Base-by-base conservation (phyloP, 2,113 vertebrate species). In the Numenius arquata region DNA sequence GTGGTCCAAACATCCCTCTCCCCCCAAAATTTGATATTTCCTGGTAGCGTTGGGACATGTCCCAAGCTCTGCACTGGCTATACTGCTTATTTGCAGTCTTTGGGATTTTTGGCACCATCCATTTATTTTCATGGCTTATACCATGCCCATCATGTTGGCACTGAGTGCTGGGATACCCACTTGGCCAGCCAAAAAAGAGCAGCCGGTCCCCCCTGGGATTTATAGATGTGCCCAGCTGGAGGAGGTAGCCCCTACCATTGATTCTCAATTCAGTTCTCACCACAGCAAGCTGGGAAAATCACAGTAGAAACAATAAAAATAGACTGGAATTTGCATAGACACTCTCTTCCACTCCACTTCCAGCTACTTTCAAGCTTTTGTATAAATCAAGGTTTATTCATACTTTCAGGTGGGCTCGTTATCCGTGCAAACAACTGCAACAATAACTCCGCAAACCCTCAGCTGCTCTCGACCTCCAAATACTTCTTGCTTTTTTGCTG, bases 21-120 rank as follows among this genome's bases (percentile, higher is more conserved):
- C 14, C 20, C 25, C 1, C 1, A 2, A 55, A 72, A 41, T 7
- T 0, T 10, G 8, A 4, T 10, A 34, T 66, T 66, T 89, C 56
- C 36, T 86, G 29, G 29, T 10, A 45, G 40, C 5, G 23, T 0
- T 65, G 45, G 25, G 61, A 26, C 29, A 9, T 32, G 38, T 59
- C 27, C 45, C 55, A 45, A 25, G 25, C 27, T 59, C 40, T 17
- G 11, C 12, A 14, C 1, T 32, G 56, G 22, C 7, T 65, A 2
- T 38, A 20, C 26, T 8, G 5, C 2, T 47, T 5, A 19, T 63
- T 59, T 26, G 15, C 22, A 45, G 1, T n/a, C 30, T 59, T 53
- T 32, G 43, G 53, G n/a, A 25, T 73, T 78, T 78, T 86, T 40
- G 29, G 30, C 71, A 70, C 21, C 22, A 38, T 9, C 29, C 12